Conservation (phyloP, 2,113 vertebrate genomes). For the Lagopus leucura region DNA sequence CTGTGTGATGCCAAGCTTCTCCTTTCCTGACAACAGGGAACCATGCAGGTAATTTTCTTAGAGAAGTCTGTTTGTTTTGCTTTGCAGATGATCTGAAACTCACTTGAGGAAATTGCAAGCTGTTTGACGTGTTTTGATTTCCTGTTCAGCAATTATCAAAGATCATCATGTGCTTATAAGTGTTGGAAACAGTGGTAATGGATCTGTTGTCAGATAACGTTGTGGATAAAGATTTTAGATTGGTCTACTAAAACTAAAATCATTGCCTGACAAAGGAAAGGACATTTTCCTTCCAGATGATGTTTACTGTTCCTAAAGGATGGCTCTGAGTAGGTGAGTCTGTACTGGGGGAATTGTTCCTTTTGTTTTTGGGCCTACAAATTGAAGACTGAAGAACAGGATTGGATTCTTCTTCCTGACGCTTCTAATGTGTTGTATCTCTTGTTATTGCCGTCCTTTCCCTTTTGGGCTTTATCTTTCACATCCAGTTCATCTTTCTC, state of each 20-base stretch:
- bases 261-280: background rate
- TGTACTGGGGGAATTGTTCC: rapidly evolving
- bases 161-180: rapidly evolving
- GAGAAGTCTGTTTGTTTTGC: background rate
- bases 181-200: background rate
- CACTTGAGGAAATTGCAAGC: background rate
- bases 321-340: background rate
- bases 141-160: background rate
- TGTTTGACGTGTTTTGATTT: background rate
- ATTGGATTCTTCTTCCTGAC: background rate
- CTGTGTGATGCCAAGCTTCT: background rate
- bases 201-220: background rate
- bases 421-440: background rate
- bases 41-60: rapidly evolving
- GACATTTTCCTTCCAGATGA: background rate
- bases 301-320: background rate
- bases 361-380: background rate
- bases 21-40: background rate
- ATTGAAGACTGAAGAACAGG: background rate
- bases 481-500: background rate
- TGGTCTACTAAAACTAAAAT: background rate
- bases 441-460: rapidly evolving
- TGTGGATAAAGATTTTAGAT: background rate
- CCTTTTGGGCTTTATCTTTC: background rate
- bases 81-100: background rate